Conservation (phyloP, 2,888 invertebrate species). For the Acleris laterana region DNA sequence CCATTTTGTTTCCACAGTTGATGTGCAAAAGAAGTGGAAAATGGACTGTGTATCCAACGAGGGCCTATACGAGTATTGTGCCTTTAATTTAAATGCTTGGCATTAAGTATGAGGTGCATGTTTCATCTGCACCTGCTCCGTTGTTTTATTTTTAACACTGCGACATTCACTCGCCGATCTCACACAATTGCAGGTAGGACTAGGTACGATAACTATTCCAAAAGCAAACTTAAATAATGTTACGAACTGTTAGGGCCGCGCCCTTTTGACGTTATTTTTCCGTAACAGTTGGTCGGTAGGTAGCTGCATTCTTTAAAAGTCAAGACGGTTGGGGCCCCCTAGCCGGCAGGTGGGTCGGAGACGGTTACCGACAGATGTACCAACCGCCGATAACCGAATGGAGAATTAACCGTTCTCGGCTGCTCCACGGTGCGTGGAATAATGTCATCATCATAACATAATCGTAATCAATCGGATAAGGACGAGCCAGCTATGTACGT, state of each 20-base stretch:
- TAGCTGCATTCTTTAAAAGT: constrained; percentile 41
- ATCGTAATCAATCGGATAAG: constrained; percentile 1
- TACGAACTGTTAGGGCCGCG: background rate
- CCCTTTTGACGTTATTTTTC: background rate
- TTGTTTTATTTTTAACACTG: constrained; percentile 41
- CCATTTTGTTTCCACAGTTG: too few species aligned
- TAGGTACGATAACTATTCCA: background rate
- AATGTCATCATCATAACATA: background rate
- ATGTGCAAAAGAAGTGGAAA: too few species aligned
- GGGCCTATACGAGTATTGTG: background rate
- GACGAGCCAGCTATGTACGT: background rate
- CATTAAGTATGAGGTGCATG: constrained; percentile 5
- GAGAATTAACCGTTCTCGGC: constrained; percentile 10
- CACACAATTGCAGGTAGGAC: background rate
- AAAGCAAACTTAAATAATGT: background rate
- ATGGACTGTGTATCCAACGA: background rate
- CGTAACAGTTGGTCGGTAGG: constrained; percentile 32
- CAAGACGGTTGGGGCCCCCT: constrained; percentile 44
- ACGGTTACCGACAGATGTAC: constrained; percentile 50
- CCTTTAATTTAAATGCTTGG: constrained; percentile 10
- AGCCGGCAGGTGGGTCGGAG: constrained; percentile 40
- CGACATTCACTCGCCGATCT: constrained; percentile 13
- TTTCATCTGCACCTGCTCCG: constrained; percentile 36
- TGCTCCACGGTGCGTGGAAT: background rate
- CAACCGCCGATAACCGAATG: constrained; percentile 20